Evolutionary conservation across 2,797 vertebrate species (phyloP).

Genomic region (Bufotes viridis): DNA sequence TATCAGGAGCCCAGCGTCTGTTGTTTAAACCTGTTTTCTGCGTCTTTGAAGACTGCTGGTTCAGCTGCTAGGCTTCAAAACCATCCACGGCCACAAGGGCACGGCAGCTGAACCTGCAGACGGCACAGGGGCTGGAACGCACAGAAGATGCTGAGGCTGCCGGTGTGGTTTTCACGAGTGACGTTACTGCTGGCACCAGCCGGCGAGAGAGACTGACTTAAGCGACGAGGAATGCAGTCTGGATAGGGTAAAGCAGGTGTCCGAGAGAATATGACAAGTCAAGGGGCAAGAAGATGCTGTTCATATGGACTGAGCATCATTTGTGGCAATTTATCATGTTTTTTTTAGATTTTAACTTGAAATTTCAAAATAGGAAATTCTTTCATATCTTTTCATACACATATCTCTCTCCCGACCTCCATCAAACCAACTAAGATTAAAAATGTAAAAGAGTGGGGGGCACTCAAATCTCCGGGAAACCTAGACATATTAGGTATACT

Average conservation of each 20-base stretch:
- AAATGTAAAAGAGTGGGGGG: too few species aligned
- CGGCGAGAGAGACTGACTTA: conserved; percentile 18
- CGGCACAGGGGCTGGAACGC: conserved; percentile 2
- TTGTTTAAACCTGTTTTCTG: conserved; percentile 10
- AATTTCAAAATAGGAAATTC: too few species aligned
- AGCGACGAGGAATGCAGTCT: conserved; percentile 24
- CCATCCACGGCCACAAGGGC: conserved; percentile 37
- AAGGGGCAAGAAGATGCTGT: background rate
- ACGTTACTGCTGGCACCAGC: conserved; percentile 43
- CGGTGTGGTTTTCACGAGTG: conserved; percentile 28
- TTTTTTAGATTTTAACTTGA: too few species aligned
- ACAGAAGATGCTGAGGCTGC: conserved; percentile 37
- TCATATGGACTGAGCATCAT: background rate
- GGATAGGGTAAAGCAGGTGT: conserved; percentile 24
- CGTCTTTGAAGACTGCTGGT: conserved; percentile 51
- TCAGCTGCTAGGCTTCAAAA: conserved; percentile 52
- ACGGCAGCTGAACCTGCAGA: conserved; percentile 54
- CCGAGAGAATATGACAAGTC: conserved; percentile 6
- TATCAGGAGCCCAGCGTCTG: conserved; percentile 16
- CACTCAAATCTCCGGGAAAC: too few species aligned
- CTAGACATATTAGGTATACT: too few species aligned
- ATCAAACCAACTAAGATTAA: too few species aligned
- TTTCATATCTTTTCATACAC: too few species aligned
- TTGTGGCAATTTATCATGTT: too few species aligned
- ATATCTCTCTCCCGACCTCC: too few species aligned